Base-by-base conservation (phyloP, 2,888 invertebrate genomes). In the Rhingia rostrata region DNA sequence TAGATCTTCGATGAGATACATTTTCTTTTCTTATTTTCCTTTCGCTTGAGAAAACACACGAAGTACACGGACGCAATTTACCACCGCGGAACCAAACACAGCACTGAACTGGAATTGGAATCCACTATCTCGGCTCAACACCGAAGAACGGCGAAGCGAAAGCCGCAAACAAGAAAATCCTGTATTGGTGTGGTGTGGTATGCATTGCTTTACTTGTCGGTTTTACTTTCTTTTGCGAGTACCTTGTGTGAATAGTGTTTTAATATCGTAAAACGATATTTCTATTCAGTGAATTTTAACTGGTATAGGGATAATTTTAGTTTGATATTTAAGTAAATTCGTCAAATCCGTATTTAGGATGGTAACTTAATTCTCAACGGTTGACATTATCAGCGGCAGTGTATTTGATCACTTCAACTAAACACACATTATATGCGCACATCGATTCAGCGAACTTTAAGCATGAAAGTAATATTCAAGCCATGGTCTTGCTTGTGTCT, bases 131-230 rank as follows among this genome's bases (percentile, higher is more conserved):
- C 54, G 32, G 33, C 45, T 53, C 53, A 73, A 74, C 47, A 64
- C 66, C 51, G 58, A 83, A 74, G 80, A 84, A 74, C 74, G 60
- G 84, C 78, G 78, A 87, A 84, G 84, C 78, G 81, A 87, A 84
- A 83, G 86, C 84, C 86, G 80, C 85, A 86, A 87, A 87, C 86
- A 72, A 85, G 87, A 87, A 87, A 86, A 86, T 86, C 87, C 86
- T 86, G 87, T 86, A 69, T 86, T 78, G 53, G 63, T 80, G 64
- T 53, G 69, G 56, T 78, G 56, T 63, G 80, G 69, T 72, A 82
- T 85, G 66, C 58, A 58, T 41, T 51, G 45, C 30, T 82, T 84
- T 33, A 84, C 83, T 54, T 74, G 73, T n/a, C 45, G 39, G 60
- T 45, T 70, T 47, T 63, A 67, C 83, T 83, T 78, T 53, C 6